A percentile compares a stretch with the other conserved stretches of the same genome.
These are phyloP conservation scores for Malacosoma neustria DNA, from an alignment of 2,888 invertebrate species.

Conservation along the genomic window DNA sequence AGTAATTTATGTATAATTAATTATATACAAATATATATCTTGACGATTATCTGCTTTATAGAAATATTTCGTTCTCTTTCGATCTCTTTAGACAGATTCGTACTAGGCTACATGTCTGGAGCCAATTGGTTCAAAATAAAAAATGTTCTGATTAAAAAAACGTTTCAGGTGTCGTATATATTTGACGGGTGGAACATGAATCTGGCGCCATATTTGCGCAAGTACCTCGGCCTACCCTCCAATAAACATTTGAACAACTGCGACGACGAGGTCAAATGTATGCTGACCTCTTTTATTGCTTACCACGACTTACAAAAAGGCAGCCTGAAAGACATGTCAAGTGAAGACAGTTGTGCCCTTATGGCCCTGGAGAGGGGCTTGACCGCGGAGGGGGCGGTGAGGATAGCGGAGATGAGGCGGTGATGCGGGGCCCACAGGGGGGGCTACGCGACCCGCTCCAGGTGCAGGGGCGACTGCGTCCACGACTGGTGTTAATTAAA, in stretches of 20 bases:
- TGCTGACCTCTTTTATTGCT: conserved; percentile 69
- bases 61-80: too few relatives aligned
- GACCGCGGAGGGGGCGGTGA: conserved; percentile 29
- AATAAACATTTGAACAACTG: conserved; percentile 31
- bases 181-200: conserved; percentile 74
- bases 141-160: too few relatives aligned
- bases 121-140: too few relatives aligned
- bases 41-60: too few relatives aligned
- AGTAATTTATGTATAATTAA: too few relatives aligned
- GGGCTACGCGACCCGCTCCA: conserved; percentile 34
- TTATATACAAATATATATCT: too few relatives aligned
- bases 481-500: conserved; percentile 33
- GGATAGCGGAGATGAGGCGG: conserved; percentile 30
- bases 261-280: conserved; percentile 43
- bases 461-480: conserved; percentile 29
- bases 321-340: conserved; percentile 29
- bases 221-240: conserved; percentile 64
- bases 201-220: conserved; percentile 53
- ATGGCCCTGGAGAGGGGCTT: conserved; percentile 24
- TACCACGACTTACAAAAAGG: conserved; percentile 75
- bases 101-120: too few relatives aligned
- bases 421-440: conserved; percentile 33
- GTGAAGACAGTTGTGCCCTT: conserved; percentile 33
- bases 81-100: too few relatives aligned
- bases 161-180: conserved; percentile 37